These are phyloP conservation scores for Sebastes diploproa DNA, from an alignment of 2,797 vertebrate species.

Conservation along the genomic window DNA sequence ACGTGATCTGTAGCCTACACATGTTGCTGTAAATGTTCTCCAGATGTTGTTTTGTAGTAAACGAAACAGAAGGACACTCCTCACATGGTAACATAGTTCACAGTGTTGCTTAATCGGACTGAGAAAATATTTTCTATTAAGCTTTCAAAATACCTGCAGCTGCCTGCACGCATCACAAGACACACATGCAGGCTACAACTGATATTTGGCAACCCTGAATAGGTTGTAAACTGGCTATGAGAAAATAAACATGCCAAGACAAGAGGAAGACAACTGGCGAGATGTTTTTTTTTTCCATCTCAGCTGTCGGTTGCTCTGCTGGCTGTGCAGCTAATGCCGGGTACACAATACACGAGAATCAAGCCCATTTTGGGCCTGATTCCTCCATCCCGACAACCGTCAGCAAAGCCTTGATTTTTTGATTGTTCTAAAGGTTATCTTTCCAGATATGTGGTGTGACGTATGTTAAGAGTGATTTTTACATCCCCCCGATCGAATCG, in stretches of 20 bases:
- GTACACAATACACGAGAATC: neutral
- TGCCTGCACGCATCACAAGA: slow-evolving; percentile 7
- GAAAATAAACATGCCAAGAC: slow-evolving; percentile 36
- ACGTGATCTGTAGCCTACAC: neutral
- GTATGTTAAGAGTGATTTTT: too few species aligned
- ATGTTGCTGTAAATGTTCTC: slow-evolving; percentile 21
- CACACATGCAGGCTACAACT: neutral
- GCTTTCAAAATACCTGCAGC: slow-evolving; percentile 28
- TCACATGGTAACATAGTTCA: neutral
- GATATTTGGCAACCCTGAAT: neutral
- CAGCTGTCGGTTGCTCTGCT: slow-evolving; percentile 1
- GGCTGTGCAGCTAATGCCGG: neutral
- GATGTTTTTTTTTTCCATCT: neutral
- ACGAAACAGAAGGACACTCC: slow-evolving; percentile 4
- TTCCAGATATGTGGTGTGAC: too few species aligned
- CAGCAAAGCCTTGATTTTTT: too few species aligned
- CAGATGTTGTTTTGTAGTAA: slow-evolving; percentile 47
- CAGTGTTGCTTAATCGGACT: neutral
- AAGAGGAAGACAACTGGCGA: slow-evolving; percentile 30
- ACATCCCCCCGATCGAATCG: too few species aligned
- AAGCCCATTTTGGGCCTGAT: neutral
- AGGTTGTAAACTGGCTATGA: slow-evolving; percentile 11
- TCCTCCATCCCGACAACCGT: rapidly evolving
- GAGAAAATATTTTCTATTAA: neutral
- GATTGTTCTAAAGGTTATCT: too few species aligned